Evolutionary conservation across 2,113 vertebrate genomes (phyloP), one percentile per base, ranked within the genome.

Genomic region (Mormyrus iriodes): DNA sequence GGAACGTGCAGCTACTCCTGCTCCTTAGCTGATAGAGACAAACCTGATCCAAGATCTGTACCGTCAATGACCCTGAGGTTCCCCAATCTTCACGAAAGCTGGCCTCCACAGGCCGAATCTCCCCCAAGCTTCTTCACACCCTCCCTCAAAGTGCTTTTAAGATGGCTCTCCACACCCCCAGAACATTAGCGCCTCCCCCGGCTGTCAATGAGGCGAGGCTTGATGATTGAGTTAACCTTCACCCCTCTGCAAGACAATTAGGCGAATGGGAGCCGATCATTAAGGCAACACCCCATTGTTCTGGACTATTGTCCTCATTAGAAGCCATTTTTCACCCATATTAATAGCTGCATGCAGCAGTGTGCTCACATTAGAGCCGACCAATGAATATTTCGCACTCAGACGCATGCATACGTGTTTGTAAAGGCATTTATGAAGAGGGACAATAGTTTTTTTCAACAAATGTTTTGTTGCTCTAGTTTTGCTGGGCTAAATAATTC

Each of bases 221-320:
- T 92, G 91, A 90, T 90, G 87, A 90, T 90, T 90, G 90, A 44
- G 85, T 42, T 31, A 82, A 85, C 87, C 46, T 69, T 51, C n/a
- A 87, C 61, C 49, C 90, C 52, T 65, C 55, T 55, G 85, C 88
- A 87, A 89, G 88, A 87, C 69, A 89, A 89, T 92, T 88, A 90
- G 83, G 88, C 86, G 48, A 91, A 91, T 88, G 73, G 9, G 73
- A 87, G 84, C 89, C 53, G 89, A 90, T 91, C 90, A 92, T 93
- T 93, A 93, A 90, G 88, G 58, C 89, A 87, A 90, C 90, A 89
- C 82, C 73, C 87, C 35, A 90, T 93, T 93, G 91, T 91, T 73
- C 82, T 88, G 86, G 19, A 53, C 39, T 88, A 89, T 86, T 89
- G 84, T 44, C 84, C 90, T 89, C 89, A 89, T 92, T 65, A 91